Conservation (phyloP, 2,113 vertebrate genomes). For the Procavia capensis region DNA sequence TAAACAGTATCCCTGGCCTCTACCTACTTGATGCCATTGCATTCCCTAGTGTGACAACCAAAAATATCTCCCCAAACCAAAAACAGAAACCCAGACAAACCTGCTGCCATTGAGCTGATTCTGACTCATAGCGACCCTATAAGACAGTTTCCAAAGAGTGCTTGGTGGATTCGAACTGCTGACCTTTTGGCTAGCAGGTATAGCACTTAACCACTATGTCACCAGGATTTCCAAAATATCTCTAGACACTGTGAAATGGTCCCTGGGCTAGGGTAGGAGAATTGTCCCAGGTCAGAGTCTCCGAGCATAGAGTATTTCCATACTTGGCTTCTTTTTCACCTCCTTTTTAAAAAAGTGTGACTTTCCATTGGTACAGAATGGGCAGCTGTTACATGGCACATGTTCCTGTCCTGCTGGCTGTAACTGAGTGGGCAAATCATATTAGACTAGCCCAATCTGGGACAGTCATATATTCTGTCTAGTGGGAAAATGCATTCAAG, state of each 20-base stretch:
- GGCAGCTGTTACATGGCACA: not conserved
- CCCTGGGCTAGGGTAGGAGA: not conserved
- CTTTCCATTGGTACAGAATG: not conserved
- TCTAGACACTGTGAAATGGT: not conserved
- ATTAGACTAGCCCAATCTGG: no score
- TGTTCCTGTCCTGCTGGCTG: not conserved
- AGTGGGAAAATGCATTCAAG: constrained; percentile 16
- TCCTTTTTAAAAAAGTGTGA: not conserved
- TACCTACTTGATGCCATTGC: not conserved
- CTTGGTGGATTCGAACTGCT: no score
- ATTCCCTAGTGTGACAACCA: not conserved
- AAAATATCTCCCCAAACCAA: not conserved
- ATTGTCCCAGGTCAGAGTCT: not conserved
- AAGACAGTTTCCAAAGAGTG: no score
- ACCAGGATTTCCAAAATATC: not conserved
- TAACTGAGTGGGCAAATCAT: not conserved
- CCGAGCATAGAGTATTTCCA: not conserved
- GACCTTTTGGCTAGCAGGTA: no score
- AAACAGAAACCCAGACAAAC: no score
- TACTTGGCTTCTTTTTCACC: not conserved
- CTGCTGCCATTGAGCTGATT: no score
- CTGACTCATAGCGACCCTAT: no score
- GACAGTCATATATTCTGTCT: not conserved
- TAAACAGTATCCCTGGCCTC: not conserved
- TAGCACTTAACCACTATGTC: no score